These are phyloP conservation scores for Propithecus deckenii DNA, from an alignment of 2,797 vertebrate species.

Conservation along the genomic window DNA sequence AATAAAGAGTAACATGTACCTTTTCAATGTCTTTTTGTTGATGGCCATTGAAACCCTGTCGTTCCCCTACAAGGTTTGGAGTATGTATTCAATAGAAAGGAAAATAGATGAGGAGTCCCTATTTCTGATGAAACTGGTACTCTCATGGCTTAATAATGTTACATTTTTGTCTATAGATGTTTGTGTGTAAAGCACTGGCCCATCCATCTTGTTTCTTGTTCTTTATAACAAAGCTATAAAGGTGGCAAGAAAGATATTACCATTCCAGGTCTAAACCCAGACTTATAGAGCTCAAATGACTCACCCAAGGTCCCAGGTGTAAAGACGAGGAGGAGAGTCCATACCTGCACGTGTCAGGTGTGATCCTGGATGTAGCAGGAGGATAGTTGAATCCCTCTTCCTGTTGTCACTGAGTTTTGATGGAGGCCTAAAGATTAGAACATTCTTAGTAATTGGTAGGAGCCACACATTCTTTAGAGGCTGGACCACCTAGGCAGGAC, in stretches of 20 bases:
- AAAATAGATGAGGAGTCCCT: not conserved
- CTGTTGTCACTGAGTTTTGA: not conserved
- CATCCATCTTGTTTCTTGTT: not conserved
- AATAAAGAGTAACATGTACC: not conserved
- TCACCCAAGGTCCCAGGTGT: not conserved
- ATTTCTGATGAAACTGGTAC: slow-evolving; percentile 2
- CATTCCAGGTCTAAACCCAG: not conserved
- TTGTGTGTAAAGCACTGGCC: not conserved
- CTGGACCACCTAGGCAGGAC: not conserved
- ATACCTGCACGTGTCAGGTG: not conserved
- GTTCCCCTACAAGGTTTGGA: not conserved
- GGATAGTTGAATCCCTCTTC: not conserved
- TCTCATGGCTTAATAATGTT: not conserved
- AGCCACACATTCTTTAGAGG: not conserved
- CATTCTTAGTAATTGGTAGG: not conserved
- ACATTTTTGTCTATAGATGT: not conserved
- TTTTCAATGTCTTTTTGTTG: not conserved
- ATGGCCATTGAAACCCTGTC: not conserved
- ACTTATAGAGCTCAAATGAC: not conserved
- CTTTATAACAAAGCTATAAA: not conserved
- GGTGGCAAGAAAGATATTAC: not conserved
- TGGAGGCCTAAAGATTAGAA: not conserved
- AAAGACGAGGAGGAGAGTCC: not conserved
- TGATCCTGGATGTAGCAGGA: not conserved
- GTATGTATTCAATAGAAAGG: not conserved